A percentile compares a stretch with the other conserved stretches of the same genome.
phyloP scores from a whole-genome alignment of 2,888 invertebrate species.

The Nymphalis c-album region DNA sequence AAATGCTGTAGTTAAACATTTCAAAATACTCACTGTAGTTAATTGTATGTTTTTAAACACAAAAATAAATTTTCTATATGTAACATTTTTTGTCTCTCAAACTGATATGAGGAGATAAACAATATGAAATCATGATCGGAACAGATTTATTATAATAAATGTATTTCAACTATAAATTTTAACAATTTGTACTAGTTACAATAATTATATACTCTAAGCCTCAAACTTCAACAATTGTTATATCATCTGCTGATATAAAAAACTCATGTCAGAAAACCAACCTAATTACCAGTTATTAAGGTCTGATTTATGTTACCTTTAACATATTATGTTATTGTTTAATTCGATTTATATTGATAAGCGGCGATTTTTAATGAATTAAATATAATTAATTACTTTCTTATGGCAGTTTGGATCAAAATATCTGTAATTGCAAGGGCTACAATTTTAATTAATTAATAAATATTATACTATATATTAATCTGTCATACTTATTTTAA shows the following conservation, averaged over 20 bases:
- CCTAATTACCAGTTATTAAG: conserved; percentile 17
- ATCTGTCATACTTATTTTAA: background rate
- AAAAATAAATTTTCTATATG: background rate
- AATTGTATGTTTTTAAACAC: background rate
- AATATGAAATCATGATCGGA: conserved; percentile 4
- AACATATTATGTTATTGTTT: background rate
- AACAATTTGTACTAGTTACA: conserved; percentile 58
- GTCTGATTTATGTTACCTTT: background rate
- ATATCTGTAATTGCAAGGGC: conserved; percentile 3
- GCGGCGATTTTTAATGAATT: too few species aligned
- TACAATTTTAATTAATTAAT: background rate
- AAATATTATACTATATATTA: conserved; percentile 1
- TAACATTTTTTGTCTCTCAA: background rate
- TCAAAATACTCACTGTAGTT: background rate
- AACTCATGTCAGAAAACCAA: conserved; percentile 1
- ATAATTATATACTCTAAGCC: conserved; percentile 51
- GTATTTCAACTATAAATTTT: conserved; percentile 29
- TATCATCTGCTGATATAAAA: conserved; percentile 37
- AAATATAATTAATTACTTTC: too few species aligned
- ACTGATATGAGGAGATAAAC: background rate
- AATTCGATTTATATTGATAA: background rate
- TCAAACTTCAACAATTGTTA: conserved; percentile 62
- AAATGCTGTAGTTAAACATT: conserved; percentile 10
- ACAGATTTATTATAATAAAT: conserved; percentile 10
- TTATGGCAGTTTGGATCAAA: conserved; percentile 11